A percentile compares a stretch with the other conserved stretches of the same genome.
These are phyloP conservation scores for Drosophila aff. DNA, from an alignment of 1,140 invertebrate species.

Conservation along the genomic window DNA sequence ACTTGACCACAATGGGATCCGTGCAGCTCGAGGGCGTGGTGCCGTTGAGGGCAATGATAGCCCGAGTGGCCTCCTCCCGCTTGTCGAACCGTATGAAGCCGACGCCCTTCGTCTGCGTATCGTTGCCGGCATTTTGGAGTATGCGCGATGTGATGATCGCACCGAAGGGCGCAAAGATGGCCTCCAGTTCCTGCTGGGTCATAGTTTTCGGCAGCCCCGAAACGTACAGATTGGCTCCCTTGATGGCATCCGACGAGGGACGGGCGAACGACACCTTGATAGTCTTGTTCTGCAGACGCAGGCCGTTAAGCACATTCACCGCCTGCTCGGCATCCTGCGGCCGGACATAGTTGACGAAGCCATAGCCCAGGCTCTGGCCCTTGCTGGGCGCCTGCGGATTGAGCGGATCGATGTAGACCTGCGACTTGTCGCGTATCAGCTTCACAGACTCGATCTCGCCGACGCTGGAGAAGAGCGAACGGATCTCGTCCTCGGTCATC, in stretches of 20 bases:
- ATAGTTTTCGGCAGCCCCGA: slow-evolving; percentile 94
- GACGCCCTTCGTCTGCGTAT: slow-evolving; percentile 87
- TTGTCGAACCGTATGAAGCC: slow-evolving; percentile 88
- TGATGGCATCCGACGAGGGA: slow-evolving; percentile 94
- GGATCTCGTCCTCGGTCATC: slow-evolving; percentile 96
- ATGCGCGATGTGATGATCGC: slow-evolving; percentile 95
- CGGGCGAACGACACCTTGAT: slow-evolving; percentile 96
- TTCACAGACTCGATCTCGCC: slow-evolving; percentile 96
- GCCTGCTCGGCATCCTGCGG: slow-evolving; percentile 94
- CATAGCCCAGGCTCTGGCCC: slow-evolving; percentile 95
- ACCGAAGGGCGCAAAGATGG: slow-evolving; percentile 92
- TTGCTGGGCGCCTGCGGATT: slow-evolving; percentile 84
- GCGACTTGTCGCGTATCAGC: slow-evolving; percentile 95
- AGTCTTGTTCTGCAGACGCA: slow-evolving; percentile 94
- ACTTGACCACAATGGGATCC: slow-evolving; percentile 88
- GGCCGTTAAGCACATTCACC: slow-evolving; percentile 94
- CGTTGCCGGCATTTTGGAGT: slow-evolving; percentile 89
- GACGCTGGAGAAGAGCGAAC: slow-evolving; percentile 93
- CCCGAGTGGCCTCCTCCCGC: slow-evolving; percentile 87
- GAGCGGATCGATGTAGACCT: slow-evolving; percentile 86
- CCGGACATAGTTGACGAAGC: slow-evolving; percentile 94
- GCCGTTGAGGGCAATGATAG: slow-evolving; percentile 88
- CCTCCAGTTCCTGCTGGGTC: slow-evolving; percentile 93
- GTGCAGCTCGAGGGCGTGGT: slow-evolving; percentile 87
- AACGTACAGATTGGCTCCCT: slow-evolving; percentile 95